These are phyloP conservation scores for Molossus molossus DNA, from an alignment of 2,797 vertebrate genomes.

Conservation along the genomic window DNA sequence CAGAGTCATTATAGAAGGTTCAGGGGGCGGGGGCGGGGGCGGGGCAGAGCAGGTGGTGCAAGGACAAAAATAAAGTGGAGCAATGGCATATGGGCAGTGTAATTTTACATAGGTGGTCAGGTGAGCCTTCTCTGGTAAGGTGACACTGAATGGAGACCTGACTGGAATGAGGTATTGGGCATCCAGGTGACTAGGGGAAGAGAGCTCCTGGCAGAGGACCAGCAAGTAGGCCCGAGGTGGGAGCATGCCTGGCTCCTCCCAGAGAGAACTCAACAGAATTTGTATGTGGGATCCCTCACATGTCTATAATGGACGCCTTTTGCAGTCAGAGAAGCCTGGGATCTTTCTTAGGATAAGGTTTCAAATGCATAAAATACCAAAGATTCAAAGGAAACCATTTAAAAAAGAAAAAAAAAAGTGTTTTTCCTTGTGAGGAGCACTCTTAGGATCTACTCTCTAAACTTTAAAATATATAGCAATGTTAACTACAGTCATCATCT, in stretches of 20 bases:
- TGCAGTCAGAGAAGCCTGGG: not conserved
- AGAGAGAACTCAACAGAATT: not conserved
- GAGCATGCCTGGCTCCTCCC: not conserved
- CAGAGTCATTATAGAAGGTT: not conserved
- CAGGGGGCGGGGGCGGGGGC: not conserved
- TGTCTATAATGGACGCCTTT: not conserved
- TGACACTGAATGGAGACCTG: not conserved
- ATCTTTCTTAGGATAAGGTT: not conserved
- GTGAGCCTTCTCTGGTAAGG: not conserved
- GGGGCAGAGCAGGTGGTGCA: not conserved
- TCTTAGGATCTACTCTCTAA: not conserved
- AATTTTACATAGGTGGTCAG: not conserved
- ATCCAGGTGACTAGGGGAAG: not conserved
- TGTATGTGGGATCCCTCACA: too few species aligned
- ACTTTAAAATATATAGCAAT: too few species aligned
- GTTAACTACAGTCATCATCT: not conserved
- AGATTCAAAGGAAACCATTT: constrained; percentile 38
- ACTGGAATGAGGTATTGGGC: not conserved
- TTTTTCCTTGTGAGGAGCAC: not conserved
- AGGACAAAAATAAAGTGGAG: not conserved
- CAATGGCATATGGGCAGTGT: too few species aligned
- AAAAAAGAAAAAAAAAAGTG: not conserved
- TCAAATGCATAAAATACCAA: not conserved
- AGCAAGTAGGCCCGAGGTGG: not conserved
- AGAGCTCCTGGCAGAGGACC: not conserved